phyloP scores from a whole-genome alignment of 2,888 invertebrate genomes.

The Hydrotaea cyrtoneurina region DNA sequence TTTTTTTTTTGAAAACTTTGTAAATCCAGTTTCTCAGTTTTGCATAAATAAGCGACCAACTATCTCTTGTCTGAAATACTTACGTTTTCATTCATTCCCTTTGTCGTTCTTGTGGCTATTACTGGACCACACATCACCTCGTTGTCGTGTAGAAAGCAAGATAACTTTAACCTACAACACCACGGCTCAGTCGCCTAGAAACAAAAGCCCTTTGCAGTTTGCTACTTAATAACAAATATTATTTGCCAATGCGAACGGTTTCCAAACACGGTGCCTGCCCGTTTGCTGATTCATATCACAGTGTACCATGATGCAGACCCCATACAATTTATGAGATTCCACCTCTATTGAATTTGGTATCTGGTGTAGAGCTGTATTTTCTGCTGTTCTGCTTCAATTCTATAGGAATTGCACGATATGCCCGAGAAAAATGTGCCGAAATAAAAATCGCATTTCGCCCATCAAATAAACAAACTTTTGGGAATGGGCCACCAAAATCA shows the following conservation, averaged over 20 bases:
- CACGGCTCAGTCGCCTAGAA: no score
- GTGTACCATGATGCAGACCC: not conserved
- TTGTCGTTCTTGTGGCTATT: no score
- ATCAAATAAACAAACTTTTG: conserved; percentile 26
- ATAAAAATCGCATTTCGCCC: conserved; percentile 24
- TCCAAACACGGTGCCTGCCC: not conserved
- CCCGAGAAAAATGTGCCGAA: conserved; percentile 23
- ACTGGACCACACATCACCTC: no score
- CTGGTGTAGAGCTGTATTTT: not conserved
- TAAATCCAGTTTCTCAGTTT: no score
- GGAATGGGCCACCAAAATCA: conserved; percentile 16
- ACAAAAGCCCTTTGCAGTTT: no score
- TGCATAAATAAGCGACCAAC: no score
- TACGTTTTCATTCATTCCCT: no score
- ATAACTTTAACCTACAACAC: no score
- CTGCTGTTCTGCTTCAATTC: not conserved
- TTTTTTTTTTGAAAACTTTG: no score
- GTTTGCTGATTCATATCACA: conserved; percentile 31
- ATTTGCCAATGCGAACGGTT: not conserved
- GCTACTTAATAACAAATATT: no score
- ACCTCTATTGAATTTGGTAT: conserved; percentile 3
- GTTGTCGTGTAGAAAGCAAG: no score
- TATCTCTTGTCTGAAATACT: no score
- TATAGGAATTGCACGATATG: conserved; percentile 30
- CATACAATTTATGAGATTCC: conserved; percentile 3